A percentile compares a stretch with the other conserved stretches of the same genome.
These are phyloP conservation scores for Trachelus troglodyta DNA, from an alignment of 2,888 invertebrate genomes.

Conservation along the genomic window DNA sequence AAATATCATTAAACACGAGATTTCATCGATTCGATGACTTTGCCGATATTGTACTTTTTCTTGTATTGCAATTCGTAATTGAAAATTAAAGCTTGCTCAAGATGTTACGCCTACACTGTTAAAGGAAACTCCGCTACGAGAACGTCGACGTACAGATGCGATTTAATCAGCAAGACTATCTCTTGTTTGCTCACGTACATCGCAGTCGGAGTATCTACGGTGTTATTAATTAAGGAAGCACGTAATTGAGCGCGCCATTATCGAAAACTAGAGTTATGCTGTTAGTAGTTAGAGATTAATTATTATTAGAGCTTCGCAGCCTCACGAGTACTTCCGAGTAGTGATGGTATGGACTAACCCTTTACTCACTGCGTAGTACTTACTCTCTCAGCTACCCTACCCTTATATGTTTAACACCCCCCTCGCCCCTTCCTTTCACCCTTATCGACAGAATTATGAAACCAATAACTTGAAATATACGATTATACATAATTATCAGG, in stretches of 20 bases:
- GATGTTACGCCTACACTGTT: not conserved
- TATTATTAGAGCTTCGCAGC: conserved; percentile 36
- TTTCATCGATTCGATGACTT: not conserved
- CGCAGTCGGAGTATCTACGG: conserved; percentile 11
- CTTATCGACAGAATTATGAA: not conserved
- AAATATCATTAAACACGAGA: not conserved
- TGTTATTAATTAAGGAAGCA: conserved; percentile 40
- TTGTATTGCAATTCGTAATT: not conserved
- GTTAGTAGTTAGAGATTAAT: conserved; percentile 43
- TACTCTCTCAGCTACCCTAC: not conserved
- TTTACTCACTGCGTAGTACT: not conserved
- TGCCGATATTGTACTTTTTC: not conserved
- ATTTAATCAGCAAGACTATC: conserved; percentile 18
- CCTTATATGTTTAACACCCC: not conserved
- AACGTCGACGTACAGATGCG: not conserved
- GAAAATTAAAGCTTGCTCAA: not conserved
- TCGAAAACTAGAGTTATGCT: conserved; percentile 40
- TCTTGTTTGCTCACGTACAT: conserved; percentile 11
- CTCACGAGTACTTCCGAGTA: conserved; percentile 25
- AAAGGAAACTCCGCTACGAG: not conserved
- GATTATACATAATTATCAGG: not conserved
- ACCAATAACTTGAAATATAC: not conserved
- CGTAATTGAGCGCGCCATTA: conserved; percentile 40
- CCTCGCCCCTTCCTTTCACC: not conserved
- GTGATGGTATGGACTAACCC: conserved; percentile 1